phyloP scores from a whole-genome alignment of 1,140 invertebrate species.

The Coboldia fuscipes region DNA sequence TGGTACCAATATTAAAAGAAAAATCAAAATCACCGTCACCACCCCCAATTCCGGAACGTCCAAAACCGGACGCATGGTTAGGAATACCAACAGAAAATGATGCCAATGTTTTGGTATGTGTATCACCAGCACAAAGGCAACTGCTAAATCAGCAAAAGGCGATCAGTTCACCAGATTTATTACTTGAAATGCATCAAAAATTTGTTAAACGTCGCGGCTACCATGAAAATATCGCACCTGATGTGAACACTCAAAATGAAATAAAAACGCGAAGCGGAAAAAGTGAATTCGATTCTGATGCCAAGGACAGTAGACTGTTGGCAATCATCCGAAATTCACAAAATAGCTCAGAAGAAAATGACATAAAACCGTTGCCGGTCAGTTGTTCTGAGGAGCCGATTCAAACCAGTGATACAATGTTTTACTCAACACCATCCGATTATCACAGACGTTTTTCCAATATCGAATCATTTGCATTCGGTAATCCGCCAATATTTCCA shows the following conservation, averaged over 20 bases:
- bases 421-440: not conserved
- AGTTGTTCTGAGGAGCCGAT: too few relatives aligned
- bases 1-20: not conserved
- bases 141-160: slow-evolving; percentile 24
- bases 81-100: slow-evolving; percentile 32
- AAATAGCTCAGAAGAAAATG: not conserved
- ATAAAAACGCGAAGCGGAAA: slow-evolving; percentile 7
- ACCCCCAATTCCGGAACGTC: slow-evolving; percentile 9
- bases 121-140: slow-evolving; percentile 46
- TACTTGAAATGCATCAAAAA: slow-evolving; percentile 44
- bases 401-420: not conserved
- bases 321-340: slow-evolving; percentile 27
- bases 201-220: slow-evolving; percentile 36
- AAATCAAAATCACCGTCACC: slow-evolving; percentile 1
- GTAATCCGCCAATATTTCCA: not conserved
- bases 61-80: slow-evolving; percentile 27
- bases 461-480: slow-evolving; percentile 8
- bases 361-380: not conserved
- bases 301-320: slow-evolving; percentile 22
- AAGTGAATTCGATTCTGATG: slow-evolving; percentile 5
- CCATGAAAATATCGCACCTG: slow-evolving; percentile 21
- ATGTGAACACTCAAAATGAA: slow-evolving; percentile 12
- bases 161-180: slow-evolving; percentile 21
- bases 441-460: slow-evolving; percentile 15
- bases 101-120: slow-evolving; percentile 34